A percentile compares a stretch with the other conserved stretches of the same genome.
Conservation (phyloP, 2,113 vertebrate species). For the Bos javanicus region DNA sequence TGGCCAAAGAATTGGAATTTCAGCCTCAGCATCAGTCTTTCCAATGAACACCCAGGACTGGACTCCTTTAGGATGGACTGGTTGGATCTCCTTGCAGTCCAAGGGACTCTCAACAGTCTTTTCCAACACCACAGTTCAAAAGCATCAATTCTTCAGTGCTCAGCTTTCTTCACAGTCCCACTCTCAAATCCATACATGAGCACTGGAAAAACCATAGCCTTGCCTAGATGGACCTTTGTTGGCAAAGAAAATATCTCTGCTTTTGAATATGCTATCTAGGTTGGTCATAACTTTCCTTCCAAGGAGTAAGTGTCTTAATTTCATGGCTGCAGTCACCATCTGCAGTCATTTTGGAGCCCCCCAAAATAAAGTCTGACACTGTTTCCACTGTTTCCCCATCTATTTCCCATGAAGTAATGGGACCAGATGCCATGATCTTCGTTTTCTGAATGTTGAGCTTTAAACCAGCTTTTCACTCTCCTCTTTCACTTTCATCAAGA, state of each 20-base stretch:
- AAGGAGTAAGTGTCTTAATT: neutral
- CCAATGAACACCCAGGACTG: neutral
- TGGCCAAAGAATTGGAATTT: neutral
- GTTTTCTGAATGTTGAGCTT: neutral
- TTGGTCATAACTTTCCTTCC: neutral
- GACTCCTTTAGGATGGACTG: neutral
- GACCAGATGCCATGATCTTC: neutral
- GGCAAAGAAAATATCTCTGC: neutral
- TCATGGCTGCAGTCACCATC: neutral
- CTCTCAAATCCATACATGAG: neutral
- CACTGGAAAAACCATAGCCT: neutral
- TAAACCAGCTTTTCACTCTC: neutral
- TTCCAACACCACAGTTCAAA: neutral
- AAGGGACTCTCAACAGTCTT: neutral
- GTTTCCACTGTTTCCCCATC: neutral
- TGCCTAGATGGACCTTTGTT: neutral
- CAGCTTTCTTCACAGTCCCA: neutral
- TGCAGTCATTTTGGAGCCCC: neutral
- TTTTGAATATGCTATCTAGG: neutral
- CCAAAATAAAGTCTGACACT: fast-evolving
- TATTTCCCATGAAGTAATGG: neutral
- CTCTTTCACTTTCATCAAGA: neutral
- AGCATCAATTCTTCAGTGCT: neutral
- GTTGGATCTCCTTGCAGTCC: neutral
- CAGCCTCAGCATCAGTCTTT: neutral